Percentiles rank a stretch among this genome's conserved stretches.
Conservation (phyloP, 2,797 vertebrate species). For the Microhierax caerulescens region DNA sequence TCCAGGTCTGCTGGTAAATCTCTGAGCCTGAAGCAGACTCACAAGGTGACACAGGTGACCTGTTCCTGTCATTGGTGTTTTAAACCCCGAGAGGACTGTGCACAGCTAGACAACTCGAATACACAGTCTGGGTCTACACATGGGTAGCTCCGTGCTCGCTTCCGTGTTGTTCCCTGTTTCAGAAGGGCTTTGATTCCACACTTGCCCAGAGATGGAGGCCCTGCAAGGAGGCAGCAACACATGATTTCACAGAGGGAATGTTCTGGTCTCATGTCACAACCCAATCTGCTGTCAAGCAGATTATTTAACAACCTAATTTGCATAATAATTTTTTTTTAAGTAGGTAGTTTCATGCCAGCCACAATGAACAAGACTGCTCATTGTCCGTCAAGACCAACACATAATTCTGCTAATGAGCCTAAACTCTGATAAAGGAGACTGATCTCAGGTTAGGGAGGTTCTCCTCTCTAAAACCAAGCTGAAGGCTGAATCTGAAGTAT, state of each 20-base stretch:
- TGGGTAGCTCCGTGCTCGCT: fast-evolving
- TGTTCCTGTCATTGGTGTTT: background rate
- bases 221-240: background rate
- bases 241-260: background rate
- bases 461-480: background rate
- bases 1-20: background rate
- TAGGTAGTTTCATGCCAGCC: background rate
- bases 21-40: background rate
- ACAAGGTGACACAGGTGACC: background rate
- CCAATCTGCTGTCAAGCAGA: background rate
- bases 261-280: background rate
- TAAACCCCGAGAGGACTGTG: background rate
- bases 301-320: background rate
- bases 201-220: background rate
- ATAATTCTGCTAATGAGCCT: background rate
- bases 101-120: background rate
- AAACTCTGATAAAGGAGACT: background rate
- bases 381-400: background rate
- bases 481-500: background rate
- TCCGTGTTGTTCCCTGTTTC: background rate
- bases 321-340: background rate
- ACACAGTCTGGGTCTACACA: background rate
- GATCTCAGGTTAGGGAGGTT: background rate
- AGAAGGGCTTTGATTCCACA: background rate
- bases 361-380: background rate